Base-by-base conservation (phyloP, 64 coral and sea anemone genomes). In the Catalaphyllia jardinei region DNA sequence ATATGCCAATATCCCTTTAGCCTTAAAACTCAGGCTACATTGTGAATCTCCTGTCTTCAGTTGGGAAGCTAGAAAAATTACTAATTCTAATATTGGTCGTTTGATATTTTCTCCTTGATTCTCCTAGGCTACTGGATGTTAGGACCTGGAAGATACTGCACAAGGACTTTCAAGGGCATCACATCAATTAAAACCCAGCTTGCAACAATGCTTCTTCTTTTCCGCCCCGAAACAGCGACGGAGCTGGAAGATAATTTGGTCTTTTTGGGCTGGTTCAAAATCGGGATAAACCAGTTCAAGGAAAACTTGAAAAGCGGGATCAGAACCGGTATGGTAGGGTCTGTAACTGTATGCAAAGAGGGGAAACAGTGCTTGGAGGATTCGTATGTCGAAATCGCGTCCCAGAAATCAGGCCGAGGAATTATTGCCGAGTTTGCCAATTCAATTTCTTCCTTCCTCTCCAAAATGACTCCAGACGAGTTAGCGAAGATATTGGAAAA, bases 301-400 rank as follows among this genome's bases (percentile, higher is more conserved):
- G 73, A 74, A 18, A 92, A 92, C 29, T 51, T 92, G 24, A 52
- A 46, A 59, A 50, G 82, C 25, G 90, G 90, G 8, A 60, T 86
- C 0, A 29, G 25, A 16, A 67, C 80, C 13, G 90, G 90, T 69
- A 92, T 92, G 90, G 82, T 92, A 29, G 19, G 52, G 22, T 86
- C 90, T 39, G 28, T 19, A 19, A 54, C 27, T 22, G 72, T 74
- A 4, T 92, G 90, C 28, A 39, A 30, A 14, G 90, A 81, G 38
- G 90, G 90, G 8, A 24, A 64, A 28, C 54, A 85, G 10, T 84
- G 80, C 33, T 30, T 92, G 20, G 38, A 54, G 31, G 38, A 71
- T 11, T 17, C 29, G 57, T 92, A 86, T 52, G 0, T 30, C 15
- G 82, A 79, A 5, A 61, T 92, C 52, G 72, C 78, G 25, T 52